phyloP scores from a whole-genome alignment of 2,888 invertebrate genomes.

The Idaea straminata region DNA sequence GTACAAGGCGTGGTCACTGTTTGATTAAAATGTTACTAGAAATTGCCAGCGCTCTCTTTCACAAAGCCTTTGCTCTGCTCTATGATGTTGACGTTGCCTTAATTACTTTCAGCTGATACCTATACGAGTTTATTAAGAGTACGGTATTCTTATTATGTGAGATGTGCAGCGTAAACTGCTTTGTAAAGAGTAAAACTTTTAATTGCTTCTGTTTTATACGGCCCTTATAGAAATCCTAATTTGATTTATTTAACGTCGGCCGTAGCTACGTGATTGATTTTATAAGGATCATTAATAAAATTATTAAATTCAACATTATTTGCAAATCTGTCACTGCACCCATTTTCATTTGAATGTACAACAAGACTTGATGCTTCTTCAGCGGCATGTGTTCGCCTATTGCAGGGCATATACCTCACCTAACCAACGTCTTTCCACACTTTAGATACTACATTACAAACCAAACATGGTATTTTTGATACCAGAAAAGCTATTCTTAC shows the following conservation, averaged over 20 bases:
- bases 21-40: constrained; percentile 72
- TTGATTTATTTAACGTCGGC: neutral
- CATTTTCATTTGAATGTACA: no score
- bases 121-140: constrained; percentile 54
- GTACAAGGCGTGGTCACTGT: constrained; percentile 64
- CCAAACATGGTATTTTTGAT: neutral
- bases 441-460: neutral
- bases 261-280: neutral
- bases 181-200: constrained; percentile 29
- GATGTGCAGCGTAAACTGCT: constrained; percentile 35
- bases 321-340: no score
- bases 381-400: no score
- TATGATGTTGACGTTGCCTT: constrained; percentile 56
- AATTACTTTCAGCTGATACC: constrained; percentile 63
- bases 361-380: no score
- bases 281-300: no score
- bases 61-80: constrained; percentile 46
- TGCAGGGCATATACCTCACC: no score
- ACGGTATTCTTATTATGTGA: constrained; percentile 40
- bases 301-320: no score
- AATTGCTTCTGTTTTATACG: constrained; percentile 15
- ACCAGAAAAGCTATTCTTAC: constrained; percentile 17
- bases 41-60: constrained; percentile 54
- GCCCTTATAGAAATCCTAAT: constrained; percentile 7
- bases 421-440: no score